phyloP scores from a whole-genome alignment of 2,888 invertebrate genomes.

The Anthophora plumipes region DNA sequence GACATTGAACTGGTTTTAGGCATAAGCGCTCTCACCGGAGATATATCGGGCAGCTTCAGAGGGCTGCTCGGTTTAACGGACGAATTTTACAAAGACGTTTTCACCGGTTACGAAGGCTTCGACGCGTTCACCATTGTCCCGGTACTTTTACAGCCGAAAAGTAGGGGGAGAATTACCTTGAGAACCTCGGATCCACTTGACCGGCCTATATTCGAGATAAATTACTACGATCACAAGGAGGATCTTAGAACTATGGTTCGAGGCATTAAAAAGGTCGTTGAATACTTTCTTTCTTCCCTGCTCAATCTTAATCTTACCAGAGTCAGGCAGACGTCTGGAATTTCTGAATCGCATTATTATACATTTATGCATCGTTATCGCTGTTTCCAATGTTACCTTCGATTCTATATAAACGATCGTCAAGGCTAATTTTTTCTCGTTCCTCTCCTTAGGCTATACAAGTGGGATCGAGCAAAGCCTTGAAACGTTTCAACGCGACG shows the following conservation, averaged over 20 bases:
- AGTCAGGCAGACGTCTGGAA: too few species aligned
- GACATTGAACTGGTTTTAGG: constrained; percentile 93
- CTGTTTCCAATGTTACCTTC: not conserved
- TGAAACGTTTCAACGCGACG: constrained; percentile 86
- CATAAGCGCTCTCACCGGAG: constrained; percentile 91
- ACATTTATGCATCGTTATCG: not conserved
- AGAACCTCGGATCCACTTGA: constrained; percentile 90
- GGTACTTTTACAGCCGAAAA: constrained; percentile 90
- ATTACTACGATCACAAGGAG: constrained; percentile 91
- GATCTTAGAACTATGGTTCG: constrained; percentile 91
- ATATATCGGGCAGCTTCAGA: constrained; percentile 89
- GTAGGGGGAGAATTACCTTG: constrained; percentile 90
- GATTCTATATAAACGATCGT: not conserved
- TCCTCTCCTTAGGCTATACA: constrained; percentile 85
- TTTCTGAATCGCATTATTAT: not conserved
- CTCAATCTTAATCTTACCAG: not conserved
- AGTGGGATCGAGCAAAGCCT: constrained; percentile 86
- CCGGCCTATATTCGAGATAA: constrained; percentile 92
- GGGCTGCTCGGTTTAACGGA: constrained; percentile 88
- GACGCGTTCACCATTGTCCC: constrained; percentile 90
- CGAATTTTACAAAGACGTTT: constrained; percentile 87
- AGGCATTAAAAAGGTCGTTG: constrained; percentile 89
- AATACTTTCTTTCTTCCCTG: not conserved
- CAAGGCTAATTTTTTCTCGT: not conserved
- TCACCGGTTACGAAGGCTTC: constrained; percentile 85